Evolutionary conservation across 2,888 invertebrate species (phyloP), one percentile per base, ranked within the genome.

Genomic region (Melipona beecheii): DNA sequence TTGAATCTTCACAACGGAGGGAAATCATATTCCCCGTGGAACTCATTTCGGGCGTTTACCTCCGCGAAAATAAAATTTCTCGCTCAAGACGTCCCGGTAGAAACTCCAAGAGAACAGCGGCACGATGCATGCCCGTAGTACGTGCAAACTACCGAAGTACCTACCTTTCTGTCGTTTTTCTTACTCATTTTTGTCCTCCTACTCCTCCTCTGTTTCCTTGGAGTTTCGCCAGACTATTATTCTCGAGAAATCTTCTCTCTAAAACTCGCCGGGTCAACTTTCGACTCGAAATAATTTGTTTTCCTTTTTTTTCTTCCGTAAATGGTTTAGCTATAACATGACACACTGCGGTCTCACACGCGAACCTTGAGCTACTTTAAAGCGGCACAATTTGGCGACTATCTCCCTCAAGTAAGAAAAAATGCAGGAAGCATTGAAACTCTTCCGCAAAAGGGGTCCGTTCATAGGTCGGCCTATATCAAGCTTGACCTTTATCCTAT

Each of bases 341-440:
- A 36, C 36, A 36, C 36, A 50, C 49, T 31, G 64, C 69, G 31
- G 49, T 80, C 69, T 76, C 56, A 73, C 43, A 43, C 17, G 24
- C 58, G 75, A 79, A 69, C 69, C 75, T 79, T 64, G 79, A 79
- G 79, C 75, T 75, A 79, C 69, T 79, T 79, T 49, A 31, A 68
- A 54, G n/a, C 49, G 49, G 24, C 52, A 60, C 27, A 24, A 66
- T 79, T 79, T 64, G 27, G n/a, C 11, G 56, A 36, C 52, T 56
- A 43, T 70, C 49, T 49, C 43, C 24, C 68, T 56, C 64, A 52
- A 49, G 62, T 70, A 49, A 70, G 56, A 64, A 58, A 75, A 70
- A 75, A 69, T 75, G 62, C 69, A 69, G 62, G 31, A 49, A 69
- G 56, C 64, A 50, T 36, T 64, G 62, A 79, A 75, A 31, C 24